Conservation (phyloP, 2,888 invertebrate species). For the Xestia sexstrigata region DNA sequence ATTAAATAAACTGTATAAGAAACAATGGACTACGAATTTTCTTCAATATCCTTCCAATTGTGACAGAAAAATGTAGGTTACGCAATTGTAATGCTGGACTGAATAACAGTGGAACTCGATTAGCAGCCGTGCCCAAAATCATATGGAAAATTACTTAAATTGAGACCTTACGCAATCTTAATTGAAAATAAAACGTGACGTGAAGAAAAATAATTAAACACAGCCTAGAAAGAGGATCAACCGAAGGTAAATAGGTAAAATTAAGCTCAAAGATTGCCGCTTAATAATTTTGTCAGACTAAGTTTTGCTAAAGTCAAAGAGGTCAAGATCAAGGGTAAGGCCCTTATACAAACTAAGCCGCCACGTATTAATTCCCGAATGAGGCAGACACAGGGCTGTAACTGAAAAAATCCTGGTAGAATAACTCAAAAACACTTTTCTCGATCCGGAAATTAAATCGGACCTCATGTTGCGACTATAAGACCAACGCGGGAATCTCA, state of each 20-base stretch:
- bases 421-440: not conserved
- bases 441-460: not conserved
- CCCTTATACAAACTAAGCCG: not conserved
- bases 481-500: not conserved
- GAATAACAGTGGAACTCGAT: not conserved
- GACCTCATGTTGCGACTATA: not conserved
- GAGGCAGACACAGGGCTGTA: not conserved
- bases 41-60: not conserved
- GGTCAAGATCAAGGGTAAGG: not conserved
- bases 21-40: not conserved
- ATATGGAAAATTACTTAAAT: not conserved
- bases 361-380: not conserved
- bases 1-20: not conserved
- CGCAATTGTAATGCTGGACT: no score
- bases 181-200: not conserved
- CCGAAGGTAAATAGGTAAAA: slow-evolving; percentile 9
- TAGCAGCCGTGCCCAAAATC: not conserved
- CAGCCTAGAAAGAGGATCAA: not conserved
- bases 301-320: slow-evolving; percentile 9
- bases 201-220: not conserved
- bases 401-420: not conserved
- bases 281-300: slow-evolving; percentile 9
- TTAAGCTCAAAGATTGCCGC: slow-evolving; percentile 9
- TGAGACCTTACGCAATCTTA: not conserved
- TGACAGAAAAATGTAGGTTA: no score